Conservation (phyloP, 2,113 vertebrate genomes). For the Arothron firmamentum region DNA sequence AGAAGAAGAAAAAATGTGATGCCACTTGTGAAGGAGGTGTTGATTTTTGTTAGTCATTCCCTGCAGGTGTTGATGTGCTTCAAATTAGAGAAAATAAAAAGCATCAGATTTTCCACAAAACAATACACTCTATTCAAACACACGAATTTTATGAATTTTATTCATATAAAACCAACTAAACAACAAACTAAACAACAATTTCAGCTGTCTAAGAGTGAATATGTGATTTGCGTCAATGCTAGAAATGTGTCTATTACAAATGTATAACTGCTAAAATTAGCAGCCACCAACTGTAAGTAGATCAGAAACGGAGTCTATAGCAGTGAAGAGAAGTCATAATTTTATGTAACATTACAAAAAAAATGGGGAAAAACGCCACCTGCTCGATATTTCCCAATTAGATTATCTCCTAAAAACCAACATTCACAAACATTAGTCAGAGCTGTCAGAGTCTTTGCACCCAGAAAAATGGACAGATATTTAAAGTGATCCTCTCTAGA, state of each 20-base stretch:
- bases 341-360: too few species aligned
- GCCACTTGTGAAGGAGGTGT: too few species aligned
- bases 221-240: neutral
- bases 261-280: conserved; percentile 1
- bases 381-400: too few species aligned
- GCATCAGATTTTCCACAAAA: neutral
- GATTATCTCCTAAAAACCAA: too few species aligned
- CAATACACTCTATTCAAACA: neutral
- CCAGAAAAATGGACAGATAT: too few species aligned
- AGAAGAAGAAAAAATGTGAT: too few species aligned
- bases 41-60: too few species aligned
- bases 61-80: too few species aligned
- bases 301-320: neutral
- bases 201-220: neutral
- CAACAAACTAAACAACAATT: neutral
- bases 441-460: too few species aligned
- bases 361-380: too few species aligned
- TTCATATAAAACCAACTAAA: neutral
- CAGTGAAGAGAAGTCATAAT: neutral
- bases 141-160: neutral
- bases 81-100: neutral
- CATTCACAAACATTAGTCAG: too few species aligned
- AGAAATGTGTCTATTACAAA: neutral
- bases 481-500: too few species aligned
- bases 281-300: conserved; percentile 1